These are phyloP conservation scores for Andrena dorsata DNA, from an alignment of 2,888 invertebrate species.

Conservation along the genomic window DNA sequence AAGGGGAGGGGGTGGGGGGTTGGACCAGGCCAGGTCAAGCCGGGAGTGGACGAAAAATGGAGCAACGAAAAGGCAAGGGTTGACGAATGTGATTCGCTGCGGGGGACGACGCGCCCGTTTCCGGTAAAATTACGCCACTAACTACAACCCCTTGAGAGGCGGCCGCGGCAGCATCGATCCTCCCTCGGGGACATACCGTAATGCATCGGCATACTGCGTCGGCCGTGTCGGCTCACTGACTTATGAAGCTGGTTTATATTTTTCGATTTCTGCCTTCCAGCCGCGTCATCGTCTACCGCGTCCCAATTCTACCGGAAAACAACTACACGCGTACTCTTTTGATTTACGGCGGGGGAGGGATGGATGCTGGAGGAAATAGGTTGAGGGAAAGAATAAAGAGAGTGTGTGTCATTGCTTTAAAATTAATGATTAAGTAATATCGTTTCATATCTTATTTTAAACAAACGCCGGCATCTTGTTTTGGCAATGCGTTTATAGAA, in stretches of 20 bases:
- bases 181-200: constrained; percentile 24
- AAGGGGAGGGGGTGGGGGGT: constrained; percentile 53
- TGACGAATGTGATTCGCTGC: constrained; percentile 72
- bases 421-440: too few species aligned
- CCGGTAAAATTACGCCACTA: constrained; percentile 68
- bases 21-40: constrained; percentile 3
- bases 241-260: constrained; percentile 48
- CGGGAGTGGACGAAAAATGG: constrained; percentile 58
- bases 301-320: background rate
- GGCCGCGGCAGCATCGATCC: constrained; percentile 54
- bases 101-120: constrained; percentile 65
- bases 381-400: background rate
- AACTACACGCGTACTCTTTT: background rate
- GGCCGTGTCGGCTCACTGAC: constrained; percentile 26
- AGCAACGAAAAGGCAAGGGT: constrained; percentile 59
- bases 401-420: too few species aligned
- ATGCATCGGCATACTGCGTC: constrained; percentile 15
- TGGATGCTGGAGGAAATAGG: background rate
- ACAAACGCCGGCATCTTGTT: too few species aligned
- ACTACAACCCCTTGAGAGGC: constrained; percentile 57
- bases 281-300: constrained; percentile 11
- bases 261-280: constrained; percentile 29
- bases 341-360: background rate
- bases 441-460: too few species aligned
- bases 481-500: too few species aligned